A percentile compares a stretch with the other conserved stretches of the same genome.
These are phyloP conservation scores for Ceratina australensis DNA, from an alignment of 1,140 invertebrate species.

Conservation along the genomic window DNA sequence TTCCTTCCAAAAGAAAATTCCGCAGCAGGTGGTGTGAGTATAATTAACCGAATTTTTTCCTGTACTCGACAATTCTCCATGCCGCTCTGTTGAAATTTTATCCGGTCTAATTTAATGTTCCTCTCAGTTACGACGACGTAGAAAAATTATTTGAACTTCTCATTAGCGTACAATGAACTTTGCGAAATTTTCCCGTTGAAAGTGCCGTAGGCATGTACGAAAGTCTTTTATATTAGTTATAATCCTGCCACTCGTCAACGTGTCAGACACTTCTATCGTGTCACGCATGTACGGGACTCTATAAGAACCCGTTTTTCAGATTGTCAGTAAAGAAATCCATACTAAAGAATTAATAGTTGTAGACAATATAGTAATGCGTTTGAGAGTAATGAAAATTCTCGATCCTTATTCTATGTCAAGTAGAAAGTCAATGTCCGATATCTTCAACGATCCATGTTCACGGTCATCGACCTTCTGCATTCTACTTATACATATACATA, in stretches of 20 bases:
- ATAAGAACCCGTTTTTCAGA: constrained; percentile 8
- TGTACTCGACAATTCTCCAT: background rate
- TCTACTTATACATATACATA: background rate
- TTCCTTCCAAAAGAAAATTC: too few relatives aligned
- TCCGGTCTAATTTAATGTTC: too few relatives aligned
- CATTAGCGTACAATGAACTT: background rate
- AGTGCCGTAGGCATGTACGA: background rate
- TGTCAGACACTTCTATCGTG: too few relatives aligned
- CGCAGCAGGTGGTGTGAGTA: constrained; percentile 45
- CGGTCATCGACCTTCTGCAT: constrained; percentile 38
- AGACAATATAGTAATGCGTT: background rate
- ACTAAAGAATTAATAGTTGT: background rate
- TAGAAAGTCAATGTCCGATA: constrained; percentile 21
- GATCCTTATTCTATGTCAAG: background rate
- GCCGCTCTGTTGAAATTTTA: constrained; percentile 9
- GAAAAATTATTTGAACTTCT: background rate
- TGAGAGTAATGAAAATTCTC: background rate
- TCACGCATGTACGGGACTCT: too few relatives aligned
- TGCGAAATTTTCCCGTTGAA: background rate
- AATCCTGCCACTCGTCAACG: too few relatives aligned
- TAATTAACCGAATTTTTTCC: constrained; percentile 12
- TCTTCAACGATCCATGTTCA: constrained; percentile 18
- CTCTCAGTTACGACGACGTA: too few relatives aligned
- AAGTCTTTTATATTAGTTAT: too few relatives aligned
- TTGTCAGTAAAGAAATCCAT: background rate